These are phyloP conservation scores for Parnassius mnemosyne DNA, from an alignment of 2,888 invertebrate species.

Conservation along the genomic window DNA sequence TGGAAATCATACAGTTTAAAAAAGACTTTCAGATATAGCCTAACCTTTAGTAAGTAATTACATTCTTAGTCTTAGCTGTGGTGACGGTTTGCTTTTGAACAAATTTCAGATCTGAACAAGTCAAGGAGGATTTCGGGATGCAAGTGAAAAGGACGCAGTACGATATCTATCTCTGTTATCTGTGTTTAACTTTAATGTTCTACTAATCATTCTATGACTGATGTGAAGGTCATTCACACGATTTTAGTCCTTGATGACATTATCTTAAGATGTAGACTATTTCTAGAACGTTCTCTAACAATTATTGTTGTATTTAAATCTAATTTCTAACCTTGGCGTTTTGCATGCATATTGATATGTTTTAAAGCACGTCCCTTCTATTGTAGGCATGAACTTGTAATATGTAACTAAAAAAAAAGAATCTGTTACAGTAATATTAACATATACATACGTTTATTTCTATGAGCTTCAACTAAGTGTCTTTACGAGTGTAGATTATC, in stretches of 20 bases:
- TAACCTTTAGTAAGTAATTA: too few species aligned
- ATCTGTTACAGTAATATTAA: too few species aligned
- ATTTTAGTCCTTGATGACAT: slow-evolving; percentile 2
- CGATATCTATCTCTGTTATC: slow-evolving; percentile 47
- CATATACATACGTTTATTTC: too few species aligned
- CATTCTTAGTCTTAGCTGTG: slow-evolving; percentile 22
- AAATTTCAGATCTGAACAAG: slow-evolving; percentile 70
- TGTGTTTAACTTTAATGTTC: slow-evolving; percentile 36
- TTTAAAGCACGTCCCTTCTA: slow-evolving; percentile 12
- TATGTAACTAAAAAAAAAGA: too few species aligned
- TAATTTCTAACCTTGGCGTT: slow-evolving; percentile 13
- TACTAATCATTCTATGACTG: slow-evolving; percentile 18
- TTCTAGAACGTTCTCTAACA: slow-evolving; percentile 15
- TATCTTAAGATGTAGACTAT: not conserved
- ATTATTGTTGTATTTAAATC: slow-evolving; percentile 8
- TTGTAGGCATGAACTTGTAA: slow-evolving; percentile 2
- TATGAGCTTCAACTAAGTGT: too few species aligned
- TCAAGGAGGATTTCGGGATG: slow-evolving; percentile 70
- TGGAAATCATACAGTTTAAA: too few species aligned
- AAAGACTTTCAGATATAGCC: too few species aligned
- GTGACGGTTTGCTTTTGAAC: slow-evolving; percentile 42
- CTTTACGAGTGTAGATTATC: too few species aligned
- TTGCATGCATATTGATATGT: slow-evolving; percentile 8
- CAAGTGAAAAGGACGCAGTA: slow-evolving; percentile 80
- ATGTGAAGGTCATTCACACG: slow-evolving; percentile 2